Evolutionary conservation across 2,113 vertebrate genomes (phyloP).

Genomic region (Semnornis frantzii): DNA sequence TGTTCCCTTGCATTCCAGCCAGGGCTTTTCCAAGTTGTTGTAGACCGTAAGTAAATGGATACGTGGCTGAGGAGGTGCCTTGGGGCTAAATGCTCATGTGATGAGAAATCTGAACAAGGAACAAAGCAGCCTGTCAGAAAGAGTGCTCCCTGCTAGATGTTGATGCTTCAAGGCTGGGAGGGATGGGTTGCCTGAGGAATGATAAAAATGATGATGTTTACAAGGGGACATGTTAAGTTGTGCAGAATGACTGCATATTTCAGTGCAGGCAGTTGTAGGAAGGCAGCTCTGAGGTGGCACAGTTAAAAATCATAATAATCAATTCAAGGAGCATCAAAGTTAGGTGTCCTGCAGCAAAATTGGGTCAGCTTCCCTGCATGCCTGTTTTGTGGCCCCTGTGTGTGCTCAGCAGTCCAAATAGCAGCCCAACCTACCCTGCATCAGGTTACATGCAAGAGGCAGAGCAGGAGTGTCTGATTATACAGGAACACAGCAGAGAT

Average conservation of each 20-base stretch:
- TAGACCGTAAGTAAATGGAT: constrained; percentile 10
- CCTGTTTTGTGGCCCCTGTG: not conserved
- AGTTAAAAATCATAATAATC: not conserved
- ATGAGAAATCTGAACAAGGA: constrained; percentile 29
- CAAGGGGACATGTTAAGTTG: not conserved
- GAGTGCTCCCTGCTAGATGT: not conserved
- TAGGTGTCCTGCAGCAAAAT: not conserved
- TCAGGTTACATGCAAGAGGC: not conserved
- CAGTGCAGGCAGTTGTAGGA: not conserved
- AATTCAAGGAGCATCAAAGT: not conserved
- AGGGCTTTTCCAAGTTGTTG: constrained; percentile 6
- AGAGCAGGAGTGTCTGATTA: not conserved
- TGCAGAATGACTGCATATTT: not conserved
- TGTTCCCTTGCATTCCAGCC: not conserved
- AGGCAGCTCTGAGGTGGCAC: not conserved
- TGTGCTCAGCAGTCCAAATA: not conserved
- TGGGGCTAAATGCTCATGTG: not conserved
- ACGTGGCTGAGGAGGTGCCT: not conserved
- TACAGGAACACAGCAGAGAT: not conserved
- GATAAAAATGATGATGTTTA: constrained; percentile 31
- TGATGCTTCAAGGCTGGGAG: constrained; percentile 12
- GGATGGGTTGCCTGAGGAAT: constrained; percentile 14
- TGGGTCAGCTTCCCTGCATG: not conserved
- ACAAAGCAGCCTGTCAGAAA: constrained; percentile 14
- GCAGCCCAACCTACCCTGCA: not conserved